A percentile compares a stretch with the other conserved stretches of the same genome.
These are phyloP conservation scores for Anguilla anguilla DNA, from an alignment of 2,797 vertebrate species.

Conservation along the genomic window DNA sequence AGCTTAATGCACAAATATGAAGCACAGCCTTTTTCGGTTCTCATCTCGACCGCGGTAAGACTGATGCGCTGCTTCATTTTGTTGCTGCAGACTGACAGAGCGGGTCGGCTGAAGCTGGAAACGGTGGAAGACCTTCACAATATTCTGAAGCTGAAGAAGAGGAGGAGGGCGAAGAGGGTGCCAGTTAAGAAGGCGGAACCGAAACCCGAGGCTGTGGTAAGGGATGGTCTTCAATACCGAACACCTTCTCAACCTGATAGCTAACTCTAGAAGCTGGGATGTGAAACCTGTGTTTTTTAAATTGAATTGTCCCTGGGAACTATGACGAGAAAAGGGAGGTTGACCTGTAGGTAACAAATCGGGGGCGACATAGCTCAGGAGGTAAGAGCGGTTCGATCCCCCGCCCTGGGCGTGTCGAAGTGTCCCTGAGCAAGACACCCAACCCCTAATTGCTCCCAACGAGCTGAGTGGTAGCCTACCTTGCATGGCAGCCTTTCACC, in stretches of 20 bases:
- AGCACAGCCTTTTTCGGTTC: neutral
- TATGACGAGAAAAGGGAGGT: neutral
- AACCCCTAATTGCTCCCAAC: too few species aligned
- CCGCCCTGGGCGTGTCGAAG: too few species aligned
- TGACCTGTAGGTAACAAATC: neutral
- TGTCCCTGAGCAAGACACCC: too few species aligned
- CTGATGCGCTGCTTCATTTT: neutral
- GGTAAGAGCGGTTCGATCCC: too few species aligned
- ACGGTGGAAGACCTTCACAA: slow-evolving; percentile 90
- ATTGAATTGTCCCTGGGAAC: too few species aligned
- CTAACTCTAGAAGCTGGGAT: neutral
- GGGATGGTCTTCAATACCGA: slow-evolving; percentile 22
- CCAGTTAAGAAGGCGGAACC: slow-evolving; percentile 72
- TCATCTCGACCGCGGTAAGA: neutral
- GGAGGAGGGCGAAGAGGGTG: slow-evolving; percentile 83
- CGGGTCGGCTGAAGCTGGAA: slow-evolving; percentile 87
- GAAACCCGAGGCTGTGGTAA: slow-evolving; percentile 81
- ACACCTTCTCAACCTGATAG: neutral
- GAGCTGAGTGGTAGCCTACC: too few species aligned
- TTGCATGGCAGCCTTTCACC: too few species aligned
- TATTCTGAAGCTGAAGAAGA: slow-evolving; percentile 91
- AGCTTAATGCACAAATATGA: neutral
- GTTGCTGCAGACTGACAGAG: slow-evolving; percentile 74
- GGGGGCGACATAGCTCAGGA: too few species aligned
- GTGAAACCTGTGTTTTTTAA: neutral